Evolutionary conservation across 2,797 vertebrate genomes (phyloP).

Genomic region (Enteromius viviparus): DNA sequence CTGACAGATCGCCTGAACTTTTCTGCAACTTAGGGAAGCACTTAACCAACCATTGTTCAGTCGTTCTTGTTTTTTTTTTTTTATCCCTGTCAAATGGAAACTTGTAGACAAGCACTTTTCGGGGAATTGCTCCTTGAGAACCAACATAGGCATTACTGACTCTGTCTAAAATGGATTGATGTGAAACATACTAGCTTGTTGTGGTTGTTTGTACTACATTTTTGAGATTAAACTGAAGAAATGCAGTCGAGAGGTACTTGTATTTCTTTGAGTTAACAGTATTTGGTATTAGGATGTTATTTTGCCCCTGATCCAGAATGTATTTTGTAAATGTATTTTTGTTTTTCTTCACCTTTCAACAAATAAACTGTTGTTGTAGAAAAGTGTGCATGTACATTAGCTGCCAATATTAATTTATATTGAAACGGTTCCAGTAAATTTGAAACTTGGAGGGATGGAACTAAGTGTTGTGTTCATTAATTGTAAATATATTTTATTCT

Average conservation of each 20-base stretch:
- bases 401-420: conserved; percentile 59
- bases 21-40: conserved; percentile 54
- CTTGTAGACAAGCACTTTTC: conserved; percentile 60
- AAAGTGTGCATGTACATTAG: conserved; percentile 53
- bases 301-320: conserved; percentile 60
- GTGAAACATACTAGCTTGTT: conserved; percentile 52
- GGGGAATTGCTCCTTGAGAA: conserved; percentile 57
- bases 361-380: conserved; percentile 52
- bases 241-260: conserved; percentile 54
- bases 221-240: conserved; percentile 61
- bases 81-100: conserved; percentile 23
- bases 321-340: conserved; percentile 66
- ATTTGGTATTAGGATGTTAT: conserved; percentile 50
- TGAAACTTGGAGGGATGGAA: conserved; percentile 39
- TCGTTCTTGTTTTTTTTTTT: conserved; percentile 22
- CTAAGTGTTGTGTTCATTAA: conserved; percentile 44
- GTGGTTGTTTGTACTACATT: conserved; percentile 51
- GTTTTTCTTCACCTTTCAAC: conserved; percentile 51
- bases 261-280: conserved; percentile 60
- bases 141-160: conserved; percentile 58
- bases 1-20: conserved; percentile 40
- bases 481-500: conserved; percentile 48
- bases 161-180: conserved; percentile 55
- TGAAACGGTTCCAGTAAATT: conserved; percentile 47
- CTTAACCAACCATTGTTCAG: conserved; percentile 61